These are phyloP conservation scores for Kryptolebias ocellatus DNA, from an alignment of 2,797 vertebrate genomes.

Conservation along the genomic window DNA sequence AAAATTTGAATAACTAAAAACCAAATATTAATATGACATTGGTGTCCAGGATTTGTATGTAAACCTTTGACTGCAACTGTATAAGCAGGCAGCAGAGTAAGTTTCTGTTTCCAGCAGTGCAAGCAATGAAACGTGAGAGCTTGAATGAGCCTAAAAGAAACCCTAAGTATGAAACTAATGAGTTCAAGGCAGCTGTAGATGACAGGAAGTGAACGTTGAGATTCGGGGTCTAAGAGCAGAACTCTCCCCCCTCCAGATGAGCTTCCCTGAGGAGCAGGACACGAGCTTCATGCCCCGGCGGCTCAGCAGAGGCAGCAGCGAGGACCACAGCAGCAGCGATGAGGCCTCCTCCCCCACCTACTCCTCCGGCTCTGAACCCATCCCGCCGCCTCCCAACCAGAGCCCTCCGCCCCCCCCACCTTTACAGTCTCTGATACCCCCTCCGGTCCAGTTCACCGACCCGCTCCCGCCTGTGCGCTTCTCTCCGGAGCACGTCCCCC, in stretches of 20 bases:
- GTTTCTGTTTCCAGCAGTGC: neutral
- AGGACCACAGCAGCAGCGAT: slow-evolving; percentile 90
- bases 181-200: neutral
- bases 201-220: neutral
- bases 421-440: slow-evolving; percentile 85
- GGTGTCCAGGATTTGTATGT: too few relatives aligned
- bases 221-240: slow-evolving; percentile 3
- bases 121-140: neutral
- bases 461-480: slow-evolving; percentile 77
- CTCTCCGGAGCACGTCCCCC: slow-evolving; percentile 76
- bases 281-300: slow-evolving; percentile 84
- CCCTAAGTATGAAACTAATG: too few relatives aligned
- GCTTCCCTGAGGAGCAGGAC: slow-evolving; percentile 93
- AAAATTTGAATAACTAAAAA: too few relatives aligned
- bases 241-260: slow-evolving; percentile 85
- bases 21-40: too few relatives aligned
- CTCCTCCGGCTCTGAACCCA: slow-evolving; percentile 91
- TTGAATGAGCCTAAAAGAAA: neutral
- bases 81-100: neutral
- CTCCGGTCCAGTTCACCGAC: slow-evolving; percentile 86
- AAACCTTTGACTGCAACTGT: neutral
- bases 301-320: slow-evolving; percentile 91
- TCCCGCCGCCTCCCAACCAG: slow-evolving; percentile 89
- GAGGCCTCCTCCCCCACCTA: slow-evolving; percentile 91
- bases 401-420: slow-evolving; percentile 90